Conservation (phyloP, 2,113 vertebrate genomes). For the Podarcis raffonei region DNA sequence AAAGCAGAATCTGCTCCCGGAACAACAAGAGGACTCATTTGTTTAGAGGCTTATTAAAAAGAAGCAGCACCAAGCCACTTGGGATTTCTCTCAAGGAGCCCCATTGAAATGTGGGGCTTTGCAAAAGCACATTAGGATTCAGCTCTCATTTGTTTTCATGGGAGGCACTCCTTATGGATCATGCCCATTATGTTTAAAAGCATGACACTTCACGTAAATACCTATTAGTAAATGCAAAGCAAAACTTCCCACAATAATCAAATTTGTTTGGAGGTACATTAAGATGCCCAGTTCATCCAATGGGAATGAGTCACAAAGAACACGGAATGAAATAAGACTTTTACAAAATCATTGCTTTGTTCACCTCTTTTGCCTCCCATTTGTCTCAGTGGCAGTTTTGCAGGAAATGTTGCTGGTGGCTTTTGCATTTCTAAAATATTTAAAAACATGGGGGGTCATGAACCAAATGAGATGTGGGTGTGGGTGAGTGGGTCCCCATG, state of each 20-base stretch:
- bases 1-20: neutral
- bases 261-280: neutral
- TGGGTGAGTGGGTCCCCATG: neutral
- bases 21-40: constrained; percentile 7
- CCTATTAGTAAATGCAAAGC: neutral
- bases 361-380: neutral
- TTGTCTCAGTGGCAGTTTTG: neutral
- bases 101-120: neutral
- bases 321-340: neutral
- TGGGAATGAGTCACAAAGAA: neutral
- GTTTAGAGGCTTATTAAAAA: neutral
- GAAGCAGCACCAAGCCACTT: neutral
- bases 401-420: neutral
- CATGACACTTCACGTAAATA: neutral
- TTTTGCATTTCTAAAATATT: neutral
- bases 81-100: neutral
- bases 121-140: neutral
- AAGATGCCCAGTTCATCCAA: neutral
- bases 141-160: neutral
- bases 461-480: neutral
- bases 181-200: neutral
- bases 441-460: neutral
- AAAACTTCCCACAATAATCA: neutral
- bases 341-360: neutral
- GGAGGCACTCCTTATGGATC: neutral